phyloP scores from a whole-genome alignment of 2,113 vertebrate species.

The Eptesicus fuscus region DNA sequence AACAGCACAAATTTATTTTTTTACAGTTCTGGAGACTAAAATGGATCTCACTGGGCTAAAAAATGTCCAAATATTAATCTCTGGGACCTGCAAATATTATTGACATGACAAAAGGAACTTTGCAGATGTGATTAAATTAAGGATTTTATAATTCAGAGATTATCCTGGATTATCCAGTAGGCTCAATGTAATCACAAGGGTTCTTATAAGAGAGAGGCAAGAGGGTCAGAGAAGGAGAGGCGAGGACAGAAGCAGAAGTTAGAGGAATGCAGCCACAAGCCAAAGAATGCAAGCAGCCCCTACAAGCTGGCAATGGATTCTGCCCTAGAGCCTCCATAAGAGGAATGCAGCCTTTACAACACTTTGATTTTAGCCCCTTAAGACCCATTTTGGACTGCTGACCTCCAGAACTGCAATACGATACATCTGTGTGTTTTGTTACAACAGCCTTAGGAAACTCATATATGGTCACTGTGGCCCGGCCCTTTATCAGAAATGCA shows the following conservation, averaged over 20 bases:
- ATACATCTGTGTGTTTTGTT: neutral
- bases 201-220: neutral
- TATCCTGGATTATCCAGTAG: neutral
- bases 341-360: neutral
- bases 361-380: rapidly evolving
- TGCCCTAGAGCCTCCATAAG: neutral
- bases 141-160: neutral
- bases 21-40: neutral
- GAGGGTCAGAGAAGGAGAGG: neutral
- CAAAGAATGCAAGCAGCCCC: neutral
- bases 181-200: neutral
- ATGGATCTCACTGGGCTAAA: neutral
- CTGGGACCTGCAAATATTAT: neutral
- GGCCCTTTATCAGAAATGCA: neutral
- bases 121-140: neutral
- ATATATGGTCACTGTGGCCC: rapidly evolving
- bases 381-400: neutral
- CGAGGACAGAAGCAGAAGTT: neutral
- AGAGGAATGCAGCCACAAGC: neutral
- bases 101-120: neutral
- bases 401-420: neutral
- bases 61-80: neutral
- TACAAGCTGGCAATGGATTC: rapidly evolving
- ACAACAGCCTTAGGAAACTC: too few relatives aligned
- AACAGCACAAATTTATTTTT: neutral